Base-by-base conservation (phyloP, 2,797 vertebrate genomes). In the Molossus alvarezi region DNA sequence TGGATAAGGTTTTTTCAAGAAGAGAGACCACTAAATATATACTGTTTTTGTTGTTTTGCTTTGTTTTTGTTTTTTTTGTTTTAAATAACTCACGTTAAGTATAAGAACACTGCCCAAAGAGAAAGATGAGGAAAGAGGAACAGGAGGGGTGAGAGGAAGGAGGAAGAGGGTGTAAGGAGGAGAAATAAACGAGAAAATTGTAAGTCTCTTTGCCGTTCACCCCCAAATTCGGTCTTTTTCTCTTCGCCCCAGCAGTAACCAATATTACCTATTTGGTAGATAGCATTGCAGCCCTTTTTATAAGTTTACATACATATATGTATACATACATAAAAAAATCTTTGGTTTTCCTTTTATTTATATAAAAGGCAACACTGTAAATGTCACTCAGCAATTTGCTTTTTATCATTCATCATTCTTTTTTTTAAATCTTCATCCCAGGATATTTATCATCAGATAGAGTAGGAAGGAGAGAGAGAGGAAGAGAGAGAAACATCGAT, bases 1-100 rank as follows among this genome's bases (percentile, higher is more conserved):
- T 5, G 6, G 15, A n/a, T 77, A 82, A 67, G 67, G 27, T 64
- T 96, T 92, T 91, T 91, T 29, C 60, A 51, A 53, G n/a, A 85
- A 65, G 27, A 33, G 18, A 90, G 60, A 76, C 23, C 53, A 67
- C 25, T 76, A 53, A 69, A 9, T 55, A 84, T 60, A 73, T 21
- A 65, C 27, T 67, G 12, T 88, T 86, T 2, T 51, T 83, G 55
- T 33, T 51, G 37, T 69, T 62, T 55, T 29, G 76, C 6, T 81
- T 58, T 41, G 51, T 1, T 9, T 48, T 13, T 72, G 1, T 69
- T 14, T 57, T 13, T 57, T 57, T 57, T 57, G 55, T 41, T 71
- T 45, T 27, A 11, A 20, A 45, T 55, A 37, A 25, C 53, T 75
- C 9, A 45, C 1, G 4, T 33, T 5, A 45, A 55, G 51, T 62